A percentile compares a stretch with the other conserved stretches of the same genome.
phyloP scores from a whole-genome alignment of 2,113 vertebrate genomes.

The Electrona antarctica region DNA sequence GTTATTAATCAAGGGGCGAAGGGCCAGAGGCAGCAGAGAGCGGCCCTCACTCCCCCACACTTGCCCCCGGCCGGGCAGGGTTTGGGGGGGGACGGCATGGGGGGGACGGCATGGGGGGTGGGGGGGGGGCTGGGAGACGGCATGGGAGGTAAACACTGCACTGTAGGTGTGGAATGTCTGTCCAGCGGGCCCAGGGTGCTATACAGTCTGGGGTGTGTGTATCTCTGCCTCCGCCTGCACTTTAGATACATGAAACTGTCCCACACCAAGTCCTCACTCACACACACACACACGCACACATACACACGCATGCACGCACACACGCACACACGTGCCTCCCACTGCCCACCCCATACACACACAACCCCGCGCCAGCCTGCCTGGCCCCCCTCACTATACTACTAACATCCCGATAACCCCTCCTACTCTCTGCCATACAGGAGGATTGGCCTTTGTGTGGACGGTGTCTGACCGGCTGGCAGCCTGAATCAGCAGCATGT shows the following conservation, averaged over 20 bases:
- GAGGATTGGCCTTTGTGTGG: conserved; percentile 58
- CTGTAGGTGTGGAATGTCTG: conserved; percentile 49
- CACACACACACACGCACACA: conserved; percentile 14
- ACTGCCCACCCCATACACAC: neutral
- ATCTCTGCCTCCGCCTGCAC: conserved; percentile 23
- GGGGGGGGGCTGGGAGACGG: too few relatives aligned
- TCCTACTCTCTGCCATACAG: conserved; percentile 32
- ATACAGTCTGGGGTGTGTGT: conserved; percentile 1
- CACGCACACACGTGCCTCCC: neutral
- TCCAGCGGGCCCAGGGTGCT: conserved; percentile 4
- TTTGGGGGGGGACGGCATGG: conserved; percentile 20
- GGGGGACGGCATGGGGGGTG: neutral
- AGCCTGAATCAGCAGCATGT: conserved; percentile 56
- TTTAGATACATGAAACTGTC: conserved; percentile 48
- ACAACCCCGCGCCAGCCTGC: neutral
- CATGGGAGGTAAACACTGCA: conserved; percentile 22
- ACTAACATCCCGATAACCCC: conserved; percentile 20
- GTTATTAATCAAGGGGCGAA: conserved; percentile 64
- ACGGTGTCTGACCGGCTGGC: conserved; percentile 50
- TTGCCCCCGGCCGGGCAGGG: conserved; percentile 9
- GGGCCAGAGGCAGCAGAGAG: conserved; percentile 30
- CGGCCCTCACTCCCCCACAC: conserved; percentile 36
- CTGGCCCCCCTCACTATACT: neutral
- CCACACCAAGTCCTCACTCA: conserved; percentile 16
- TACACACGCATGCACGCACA: conserved; percentile 14